Evolutionary conservation across 2,888 invertebrate genomes (phyloP), one percentile per base, ranked within the genome.

Genomic region (Troides aeacus): DNA sequence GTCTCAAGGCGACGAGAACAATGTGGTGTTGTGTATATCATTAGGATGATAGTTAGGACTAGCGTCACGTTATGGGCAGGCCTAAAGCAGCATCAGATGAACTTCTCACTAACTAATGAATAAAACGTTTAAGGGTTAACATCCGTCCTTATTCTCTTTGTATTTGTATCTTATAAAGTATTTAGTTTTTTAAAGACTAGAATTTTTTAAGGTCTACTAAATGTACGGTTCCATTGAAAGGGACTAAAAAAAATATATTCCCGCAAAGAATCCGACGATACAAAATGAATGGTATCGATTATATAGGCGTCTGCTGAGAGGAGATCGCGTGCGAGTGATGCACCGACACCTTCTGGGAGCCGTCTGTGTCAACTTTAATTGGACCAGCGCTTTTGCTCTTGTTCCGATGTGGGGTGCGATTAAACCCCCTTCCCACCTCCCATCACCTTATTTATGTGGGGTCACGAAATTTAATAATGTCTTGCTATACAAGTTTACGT

Each of bases 341-440:
- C 74, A 70, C 77, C 79, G 85, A 87, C 89, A 87, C 87, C 83
- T 85, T 83, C 83, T 84, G 88, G 88, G 82, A 86, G 86, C 87
- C 83, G 87, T 82, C 84, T 82, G 85, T 92, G 92, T 91, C 89
- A 90, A 86, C 85, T 91, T 91, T 92, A 92, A 92, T 92, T 92
- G 92, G 92, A 85, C 86, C 85, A 85, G 84, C 79, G 82, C 81
- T 86, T 82, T 87, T 88, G 82, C 82, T 87, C 84, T 84, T 85
- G 78, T 85, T 84, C 77, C 78, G 92, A 92, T 91, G 77, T 75
- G 78, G 74, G 74, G 71, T 73, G 76, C 81, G 92, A 92, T 92
- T 89, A 63, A 82, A 78, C 77, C 81, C 79, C 30, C 30, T 30
- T 30, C 30, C 30, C 30, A 30, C 30, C 30, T 30, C 30, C 30